Conservation (phyloP, 2,797 vertebrate genomes). For the Macropus fuliginosus region DNA sequence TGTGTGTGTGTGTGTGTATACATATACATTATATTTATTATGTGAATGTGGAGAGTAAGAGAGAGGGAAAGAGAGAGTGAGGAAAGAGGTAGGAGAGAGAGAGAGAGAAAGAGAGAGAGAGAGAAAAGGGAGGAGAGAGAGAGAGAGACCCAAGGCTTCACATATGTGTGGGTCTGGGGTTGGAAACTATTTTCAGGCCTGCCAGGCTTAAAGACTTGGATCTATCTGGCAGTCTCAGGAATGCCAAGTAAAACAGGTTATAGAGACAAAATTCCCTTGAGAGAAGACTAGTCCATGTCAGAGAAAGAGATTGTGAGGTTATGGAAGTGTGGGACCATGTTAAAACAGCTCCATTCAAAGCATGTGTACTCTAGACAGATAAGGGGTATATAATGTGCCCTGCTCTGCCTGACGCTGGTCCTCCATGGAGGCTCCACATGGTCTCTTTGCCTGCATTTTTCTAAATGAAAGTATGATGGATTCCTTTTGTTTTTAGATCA, state of each 20-base stretch:
- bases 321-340: neutral
- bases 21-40: too few relatives aligned
- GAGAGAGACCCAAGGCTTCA: neutral
- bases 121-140: too few relatives aligned
- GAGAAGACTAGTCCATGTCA: neutral
- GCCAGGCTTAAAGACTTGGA: neutral
- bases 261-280: conserved; percentile 7
- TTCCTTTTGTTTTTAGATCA: neutral
- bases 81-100: too few relatives aligned
- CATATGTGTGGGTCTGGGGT: neutral
- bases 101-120: too few relatives aligned
- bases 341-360: neutral
- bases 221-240: conserved; percentile 1
- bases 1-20: too few relatives aligned
- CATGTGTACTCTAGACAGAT: neutral
- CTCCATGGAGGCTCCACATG: neutral
- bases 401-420: neutral
- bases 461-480: neutral
- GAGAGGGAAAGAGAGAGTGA: too few relatives aligned
- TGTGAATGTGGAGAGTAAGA: too few relatives aligned
- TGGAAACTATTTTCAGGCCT: neutral
- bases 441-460: neutral
- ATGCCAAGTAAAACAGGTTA: neutral
- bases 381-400: neutral
- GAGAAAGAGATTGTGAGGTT: neutral